Percentiles rank a stretch among this genome's conserved stretches.
Evolutionary conservation across 2,797 vertebrate genomes (phyloP).

Genomic region (Pseudochirops corinnae): DNA sequence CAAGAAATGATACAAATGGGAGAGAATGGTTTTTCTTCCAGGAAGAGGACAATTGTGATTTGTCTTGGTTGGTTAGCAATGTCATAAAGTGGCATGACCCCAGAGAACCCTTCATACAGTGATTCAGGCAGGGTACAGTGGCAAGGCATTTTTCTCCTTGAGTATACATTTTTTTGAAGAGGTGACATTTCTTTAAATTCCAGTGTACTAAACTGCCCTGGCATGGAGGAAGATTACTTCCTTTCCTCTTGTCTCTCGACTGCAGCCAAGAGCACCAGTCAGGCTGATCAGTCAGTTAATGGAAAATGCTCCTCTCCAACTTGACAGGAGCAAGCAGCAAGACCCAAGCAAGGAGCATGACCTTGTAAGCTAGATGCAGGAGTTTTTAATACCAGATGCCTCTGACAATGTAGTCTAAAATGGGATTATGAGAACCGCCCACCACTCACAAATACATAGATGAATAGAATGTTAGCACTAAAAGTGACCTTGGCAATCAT

Average conservation of each 20-base stretch:
- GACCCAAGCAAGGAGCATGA: neutral
- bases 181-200: neutral
- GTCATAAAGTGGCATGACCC: neutral
- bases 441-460: neutral
- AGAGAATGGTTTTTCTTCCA: slow-evolving; percentile 40
- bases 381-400: neutral
- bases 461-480: neutral
- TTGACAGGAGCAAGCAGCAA: neutral
- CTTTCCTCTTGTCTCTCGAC: neutral
- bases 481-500: neutral
- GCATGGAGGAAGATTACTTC: neutral
- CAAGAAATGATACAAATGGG: slow-evolving; percentile 53
- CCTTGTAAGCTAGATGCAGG: neutral
- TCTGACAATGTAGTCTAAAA: neutral
- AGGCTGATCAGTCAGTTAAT: too few species aligned
- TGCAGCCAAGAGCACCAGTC: neutral
- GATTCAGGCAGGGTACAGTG: neutral
- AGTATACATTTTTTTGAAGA: neutral
- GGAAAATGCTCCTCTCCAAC: neutral
- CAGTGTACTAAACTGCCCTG: fast-evolving
- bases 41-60: slow-evolving; percentile 59
- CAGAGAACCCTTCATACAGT: neutral
- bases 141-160: neutral
- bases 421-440: neutral
- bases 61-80: slow-evolving; percentile 4